Evolutionary conservation across 2,113 vertebrate species (phyloP).

Genomic region (Oryzias celebensis): DNA sequence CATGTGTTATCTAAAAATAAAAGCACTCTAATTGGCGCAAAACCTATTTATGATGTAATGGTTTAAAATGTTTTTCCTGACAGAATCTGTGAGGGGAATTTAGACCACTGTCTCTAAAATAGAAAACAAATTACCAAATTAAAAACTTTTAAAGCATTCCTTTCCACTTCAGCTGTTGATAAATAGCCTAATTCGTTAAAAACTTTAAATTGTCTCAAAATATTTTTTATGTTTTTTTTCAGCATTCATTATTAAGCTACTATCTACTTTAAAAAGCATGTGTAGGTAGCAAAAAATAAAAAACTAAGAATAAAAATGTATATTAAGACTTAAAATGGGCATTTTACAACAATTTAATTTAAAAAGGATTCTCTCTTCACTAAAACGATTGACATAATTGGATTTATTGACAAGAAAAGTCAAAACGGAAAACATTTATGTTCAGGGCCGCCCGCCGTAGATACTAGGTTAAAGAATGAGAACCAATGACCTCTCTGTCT

Average conservation of each 20-base stretch:
- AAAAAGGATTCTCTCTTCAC: too few species aligned
- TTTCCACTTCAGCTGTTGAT: neutral
- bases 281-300: too few species aligned
- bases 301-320: too few species aligned
- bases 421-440: slow-evolving; percentile 16
- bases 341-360: too few species aligned
- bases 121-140: neutral
- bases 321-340: too few species aligned
- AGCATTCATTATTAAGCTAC: too few species aligned
- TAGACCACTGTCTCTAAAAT: neutral
- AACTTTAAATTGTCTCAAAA: neutral
- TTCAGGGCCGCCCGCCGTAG: slow-evolving; percentile 45
- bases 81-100: neutral
- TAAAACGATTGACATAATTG: neutral
- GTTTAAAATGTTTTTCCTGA: neutral
- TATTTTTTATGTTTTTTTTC: too few species aligned
- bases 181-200: neutral
- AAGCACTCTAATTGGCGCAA: too few species aligned
- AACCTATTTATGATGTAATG: too few species aligned
- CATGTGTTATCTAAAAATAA: neutral
- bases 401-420: neutral
- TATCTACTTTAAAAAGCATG: too few species aligned
- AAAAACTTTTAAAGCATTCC: neutral
- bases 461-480: slow-evolving; percentile 51
- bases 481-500: slow-evolving; percentile 36